Evolutionary conservation across 2,888 invertebrate species (phyloP), one percentile per base, ranked within the genome.

Genomic region (Napeogenes sylphis): DNA sequence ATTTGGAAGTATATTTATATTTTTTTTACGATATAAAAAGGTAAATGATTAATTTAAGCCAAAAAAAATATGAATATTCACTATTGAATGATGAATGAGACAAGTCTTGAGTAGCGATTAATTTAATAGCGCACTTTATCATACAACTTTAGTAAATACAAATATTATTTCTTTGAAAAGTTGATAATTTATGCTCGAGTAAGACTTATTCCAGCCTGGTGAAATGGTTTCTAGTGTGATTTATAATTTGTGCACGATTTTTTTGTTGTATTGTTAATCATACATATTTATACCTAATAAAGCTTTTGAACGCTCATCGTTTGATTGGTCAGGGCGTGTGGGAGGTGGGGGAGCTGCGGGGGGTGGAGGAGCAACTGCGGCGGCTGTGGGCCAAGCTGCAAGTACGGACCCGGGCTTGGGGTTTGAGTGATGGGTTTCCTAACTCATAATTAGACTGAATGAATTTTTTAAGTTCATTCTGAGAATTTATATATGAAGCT

Each of bases 401-500:
- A 70, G 89, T 89, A 80, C 62, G 87, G 81, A 4, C 12, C 8
- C 4, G 51, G 38, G 58, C 33, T 59, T 53, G 8, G 2, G 42
- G 4, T 5, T 42, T 47, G 46, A 30, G 21, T 21, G 21, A 21
- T 21, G 21, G 21, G 21, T 21, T 21, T 21, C 21, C 21, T 21
- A 21, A 21, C 1, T 21, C 21, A 21, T 21, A 21, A 21, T 21
- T 21, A 21, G 21, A 21, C 21, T 21, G n/a, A 51, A 12, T n/a
- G 13, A 46, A n/a, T 2, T n/a, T 14, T 47, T n/a, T 21, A 21
- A 21, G 21, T 21, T 21, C 21, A 89, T 88, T 72, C 68, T 2
- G 82, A 80, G 38, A 86, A 86, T 64, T 75, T 77, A 2, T 87
- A 85, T 70, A 85, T 81, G 0, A 68, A 84, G 61, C 65, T 75